Conservation (phyloP, 1,140 invertebrate genomes). For the Drosophila kanapiae region DNA sequence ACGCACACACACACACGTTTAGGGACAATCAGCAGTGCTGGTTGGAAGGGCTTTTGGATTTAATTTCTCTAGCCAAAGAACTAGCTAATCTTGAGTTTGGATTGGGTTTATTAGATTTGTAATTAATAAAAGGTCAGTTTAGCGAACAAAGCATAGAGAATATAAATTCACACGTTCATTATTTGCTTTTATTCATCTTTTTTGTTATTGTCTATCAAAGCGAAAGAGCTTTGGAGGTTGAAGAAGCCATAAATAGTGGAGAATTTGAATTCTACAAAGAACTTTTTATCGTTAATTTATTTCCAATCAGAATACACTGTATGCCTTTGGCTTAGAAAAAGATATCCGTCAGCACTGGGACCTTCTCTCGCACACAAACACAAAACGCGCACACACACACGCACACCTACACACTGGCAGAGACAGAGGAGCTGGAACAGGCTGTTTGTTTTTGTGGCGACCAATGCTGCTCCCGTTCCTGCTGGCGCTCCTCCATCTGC, state of each 20-base stretch:
- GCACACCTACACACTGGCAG: constrained; percentile 10
- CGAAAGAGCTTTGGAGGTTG: neutral
- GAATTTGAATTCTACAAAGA: no score
- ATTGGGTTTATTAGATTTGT: no score
- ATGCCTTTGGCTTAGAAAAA: constrained; percentile 3
- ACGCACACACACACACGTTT: constrained; percentile 20
- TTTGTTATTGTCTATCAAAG: no score
- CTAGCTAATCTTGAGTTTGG: neutral
- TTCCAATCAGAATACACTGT: neutral
- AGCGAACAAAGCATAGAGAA: no score
- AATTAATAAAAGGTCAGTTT: no score
- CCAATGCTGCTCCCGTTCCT: constrained; percentile 19
- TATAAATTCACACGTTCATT: no score
- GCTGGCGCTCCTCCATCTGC: constrained; percentile 17
- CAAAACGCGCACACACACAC: constrained; percentile 11
- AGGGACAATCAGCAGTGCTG: constrained; percentile 33
- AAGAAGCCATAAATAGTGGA: no score
- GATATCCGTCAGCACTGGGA: constrained; percentile 15
- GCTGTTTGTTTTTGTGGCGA: constrained; percentile 43
- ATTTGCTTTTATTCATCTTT: no score
- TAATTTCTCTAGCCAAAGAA: neutral
- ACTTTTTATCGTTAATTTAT: no score
- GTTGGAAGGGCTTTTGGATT: neutral
- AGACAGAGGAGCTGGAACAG: constrained; percentile 13
- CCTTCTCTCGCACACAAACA: constrained; percentile 8